Evolutionary conservation across 1,140 invertebrate genomes (phyloP), one percentile per base, ranked within the genome.

Genomic region (Leptinotarsa lineolata): DNA sequence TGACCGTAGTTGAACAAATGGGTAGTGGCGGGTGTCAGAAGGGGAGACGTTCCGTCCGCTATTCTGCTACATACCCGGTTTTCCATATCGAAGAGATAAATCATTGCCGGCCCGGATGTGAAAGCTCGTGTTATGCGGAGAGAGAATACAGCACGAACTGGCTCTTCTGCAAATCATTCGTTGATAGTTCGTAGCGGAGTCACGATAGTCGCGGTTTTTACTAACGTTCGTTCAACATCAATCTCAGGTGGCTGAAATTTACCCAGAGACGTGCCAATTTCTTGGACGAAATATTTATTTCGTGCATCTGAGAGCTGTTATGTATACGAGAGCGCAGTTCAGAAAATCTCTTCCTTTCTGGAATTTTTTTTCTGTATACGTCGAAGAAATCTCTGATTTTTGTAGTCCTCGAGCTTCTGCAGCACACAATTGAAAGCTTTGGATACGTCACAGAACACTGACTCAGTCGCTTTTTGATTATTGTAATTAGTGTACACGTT

Each of bases 31-130:
- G 63, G 20, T n/a, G 63, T 30, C 18, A 22, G 24, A 4, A 39
- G 63, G 39, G 22, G 63, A 65, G 39, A 65, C 22, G 63, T 65
- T 65, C 63, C 21, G 24, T 65, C 63, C 63, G 63, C 63, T 65
- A 65, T 30, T 22, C 48, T 54, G 48, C 48, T 54, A 54, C 16
- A 65, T 65, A 39, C 63, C 63, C 39, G 63, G 63, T 54, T 39
- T 20, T 65, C 63, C 63, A 24, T 65, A 65, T 21, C 63, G 63
- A n/a, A 39, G 16, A 65, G 63, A 65, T 65, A 65, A 65, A 65
- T 65, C 63, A 65, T 65, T 13, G 63, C 24, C 24, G 63, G 63
- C 63, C 60, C 63, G 63, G 63, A 65, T 65, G 39, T 22, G 24
- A 16, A 65, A 65, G 22, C 63, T 65, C 63, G 63, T 39, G 16